These are phyloP conservation scores for Gadus macrocephalus DNA, from an alignment of 2,113 vertebrate species.

Conservation along the genomic window DNA sequence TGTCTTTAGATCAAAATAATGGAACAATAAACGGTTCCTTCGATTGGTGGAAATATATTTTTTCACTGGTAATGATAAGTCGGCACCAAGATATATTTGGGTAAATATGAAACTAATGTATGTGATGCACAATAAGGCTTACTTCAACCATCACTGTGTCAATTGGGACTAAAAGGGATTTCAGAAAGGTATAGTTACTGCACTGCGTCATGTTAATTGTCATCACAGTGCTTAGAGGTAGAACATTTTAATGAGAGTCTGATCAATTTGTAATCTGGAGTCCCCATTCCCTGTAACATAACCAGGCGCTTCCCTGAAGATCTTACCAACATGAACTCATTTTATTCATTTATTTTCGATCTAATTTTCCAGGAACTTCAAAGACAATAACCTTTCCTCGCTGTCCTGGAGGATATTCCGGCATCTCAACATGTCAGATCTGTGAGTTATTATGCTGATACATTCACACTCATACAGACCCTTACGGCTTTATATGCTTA, in stretches of 20 bases:
- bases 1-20: no score
- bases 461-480: no score
- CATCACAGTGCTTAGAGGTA: conserved; percentile 11
- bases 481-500: no score
- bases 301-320: conserved; percentile 15
- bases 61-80: no score
- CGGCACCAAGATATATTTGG: no score
- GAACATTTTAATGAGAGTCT: conserved; percentile 20
- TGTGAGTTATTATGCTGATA: conserved; percentile 79
- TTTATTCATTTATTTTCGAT: conserved; percentile 13
- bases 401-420: conserved; percentile 90
- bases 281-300: not conserved
- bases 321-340: conserved; percentile 19
- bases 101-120: no score
- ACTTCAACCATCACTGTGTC: no score
- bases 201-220: conserved; percentile 21
- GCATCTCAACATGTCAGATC: conserved; percentile 87
- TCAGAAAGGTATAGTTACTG: not conserved
- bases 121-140: no score
- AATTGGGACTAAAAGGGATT: not conserved
- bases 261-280: conserved; percentile 3
- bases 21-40: no score
- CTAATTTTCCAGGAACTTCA: conserved; percentile 84
- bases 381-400: conserved; percentile 90
- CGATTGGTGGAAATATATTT: no score